Evolutionary conservation across 1,140 invertebrate genomes (phyloP).

Genomic region (Cheumatopsyche charites): DNA sequence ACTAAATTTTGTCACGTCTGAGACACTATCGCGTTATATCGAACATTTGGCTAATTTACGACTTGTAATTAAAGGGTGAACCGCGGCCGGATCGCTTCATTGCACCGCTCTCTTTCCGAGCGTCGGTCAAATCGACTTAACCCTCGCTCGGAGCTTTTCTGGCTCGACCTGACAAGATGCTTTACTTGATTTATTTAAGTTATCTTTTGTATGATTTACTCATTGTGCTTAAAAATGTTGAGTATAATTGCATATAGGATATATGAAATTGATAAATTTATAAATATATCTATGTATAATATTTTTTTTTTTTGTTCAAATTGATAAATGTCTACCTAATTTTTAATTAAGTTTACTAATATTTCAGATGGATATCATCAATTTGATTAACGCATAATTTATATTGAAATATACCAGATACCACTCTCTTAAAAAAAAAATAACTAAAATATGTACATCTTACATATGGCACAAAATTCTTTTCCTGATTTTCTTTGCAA

Average conservation of each 20-base stretch:
- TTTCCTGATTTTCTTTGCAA: no score
- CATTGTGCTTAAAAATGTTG: no score
- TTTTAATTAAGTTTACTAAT: no score
- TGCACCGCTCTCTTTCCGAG: slow-evolving; percentile 41
- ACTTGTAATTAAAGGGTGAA: slow-evolving; percentile 49
- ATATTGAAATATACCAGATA: no score
- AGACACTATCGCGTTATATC: slow-evolving; percentile 50
- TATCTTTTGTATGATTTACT: background rate
- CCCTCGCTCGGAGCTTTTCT: background rate
- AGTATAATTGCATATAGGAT: background rate
- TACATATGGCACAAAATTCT: no score
- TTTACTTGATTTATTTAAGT: background rate
- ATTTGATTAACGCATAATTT: no score
- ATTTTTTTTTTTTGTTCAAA: no score
- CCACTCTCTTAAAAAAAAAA: no score
- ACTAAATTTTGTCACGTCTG: slow-evolving; percentile 50
- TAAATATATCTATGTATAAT: background rate
- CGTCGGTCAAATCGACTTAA: background rate
- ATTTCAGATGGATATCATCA: no score
- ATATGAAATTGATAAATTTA: background rate
- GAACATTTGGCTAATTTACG: slow-evolving; percentile 49
- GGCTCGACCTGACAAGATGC: no score
- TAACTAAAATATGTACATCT: no score
- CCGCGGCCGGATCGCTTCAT: slow-evolving; percentile 30
- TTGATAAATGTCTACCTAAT: no score